These are phyloP conservation scores for Eupithecia inturbata DNA, from an alignment of 2,888 invertebrate genomes.

Conservation along the genomic window DNA sequence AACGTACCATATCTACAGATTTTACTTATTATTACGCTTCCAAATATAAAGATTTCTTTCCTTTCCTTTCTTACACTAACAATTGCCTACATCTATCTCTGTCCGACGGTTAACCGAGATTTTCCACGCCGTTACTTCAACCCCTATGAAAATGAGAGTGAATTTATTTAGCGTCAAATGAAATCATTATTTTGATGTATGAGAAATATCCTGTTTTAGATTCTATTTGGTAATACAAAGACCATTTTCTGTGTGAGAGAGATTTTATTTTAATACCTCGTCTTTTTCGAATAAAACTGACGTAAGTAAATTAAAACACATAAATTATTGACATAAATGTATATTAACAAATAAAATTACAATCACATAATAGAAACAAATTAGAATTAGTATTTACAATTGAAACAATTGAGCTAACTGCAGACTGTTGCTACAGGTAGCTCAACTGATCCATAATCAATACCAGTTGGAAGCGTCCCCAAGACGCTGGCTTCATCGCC, in stretches of 20 bases:
- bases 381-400: no score
- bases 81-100: conserved; percentile 15
- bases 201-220: conserved; percentile 20
- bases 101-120: conserved; percentile 47
- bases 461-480: no score
- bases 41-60: neutral
- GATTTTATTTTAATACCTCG: neutral
- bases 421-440: no score
- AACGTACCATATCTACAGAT: no score
- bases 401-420: no score
- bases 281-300: neutral
- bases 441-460: no score
- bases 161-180: conserved; percentile 74
- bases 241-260: conserved; percentile 12
- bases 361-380: no score
- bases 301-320: no score
- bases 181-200: conserved; percentile 62
- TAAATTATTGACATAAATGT: no score
- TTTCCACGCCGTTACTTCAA: conserved; percentile 65
- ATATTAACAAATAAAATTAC: no score
- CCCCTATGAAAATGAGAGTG: conserved; percentile 64
- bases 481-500: no score
- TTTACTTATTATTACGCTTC: no score
- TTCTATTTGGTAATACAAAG: conserved; percentile 14
- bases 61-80: conserved; percentile 13